Evolutionary conservation across 1,140 invertebrate species (phyloP), one percentile per base, ranked within the genome.

Genomic region (Drosophila novamexicana): DNA sequence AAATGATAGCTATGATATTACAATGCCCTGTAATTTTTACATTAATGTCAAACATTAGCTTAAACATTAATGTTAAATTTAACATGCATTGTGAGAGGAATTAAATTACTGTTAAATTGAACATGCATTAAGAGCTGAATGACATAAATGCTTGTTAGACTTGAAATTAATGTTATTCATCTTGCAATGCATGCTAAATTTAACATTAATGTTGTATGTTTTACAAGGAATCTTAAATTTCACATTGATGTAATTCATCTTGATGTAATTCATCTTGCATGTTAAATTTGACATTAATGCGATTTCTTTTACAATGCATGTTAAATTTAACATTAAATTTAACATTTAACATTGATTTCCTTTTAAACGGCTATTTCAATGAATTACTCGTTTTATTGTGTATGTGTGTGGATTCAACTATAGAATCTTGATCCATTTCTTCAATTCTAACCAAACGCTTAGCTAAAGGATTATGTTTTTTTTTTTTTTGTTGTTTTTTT

Each of bases 361-460:
- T 37, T n/a, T 10, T 2, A 22, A 39, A 10, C 9, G 10, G 40
- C 12, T 42, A 42, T 14, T 42, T 42, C n/a, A 42, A 42, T 42
- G 12, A 42, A 42, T n/a, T 42, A 6, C 10, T 36, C 10, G 42
- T 49, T 42, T 54, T 10, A 12, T 32, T 45, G 36, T 40, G 32
- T 56, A 14, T 36, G 18, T 18, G 18, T 39, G 18, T 39, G 47
- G 18, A 39, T 7, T 64, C 37, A 49, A 64, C 58, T 54, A 42
- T 2, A 14, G n/a, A 50, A 12, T 47, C 44, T 50, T 14, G 49
- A 14, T 18, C 6, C 5, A 37, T 14, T 6, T 1, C 7, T 54
- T 54, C 34, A 37, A 54, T 53, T 53, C n/a, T 16, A 37, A 36
- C n/a, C 29, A 9, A 32, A 16, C 10, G 36, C 36, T 36, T 12